A percentile compares a stretch with the other conserved stretches of the same genome.
These are phyloP conservation scores for Caenorhabditis afra DNA, from an alignment of 2,888 invertebrate species.

Conservation along the genomic window DNA sequence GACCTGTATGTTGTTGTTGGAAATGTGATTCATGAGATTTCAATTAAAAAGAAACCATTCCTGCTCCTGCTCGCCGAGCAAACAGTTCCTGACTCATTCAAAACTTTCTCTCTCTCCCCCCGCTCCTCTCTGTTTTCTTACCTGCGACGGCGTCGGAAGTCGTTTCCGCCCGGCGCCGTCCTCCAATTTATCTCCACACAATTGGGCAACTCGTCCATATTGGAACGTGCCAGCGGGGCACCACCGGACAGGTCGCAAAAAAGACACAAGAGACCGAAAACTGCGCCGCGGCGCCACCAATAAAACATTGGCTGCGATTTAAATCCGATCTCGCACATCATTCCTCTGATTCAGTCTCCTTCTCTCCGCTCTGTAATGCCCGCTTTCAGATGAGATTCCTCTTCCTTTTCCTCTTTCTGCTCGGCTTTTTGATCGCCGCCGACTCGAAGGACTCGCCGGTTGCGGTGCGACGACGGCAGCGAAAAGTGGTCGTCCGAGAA, in stretches of 20 bases:
- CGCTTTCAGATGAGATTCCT: conserved; percentile 47
- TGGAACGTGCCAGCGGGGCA: conserved; percentile 24
- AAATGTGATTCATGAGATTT: conserved; percentile 37
- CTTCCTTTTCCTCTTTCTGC: conserved; percentile 35
- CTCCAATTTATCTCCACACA: conserved; percentile 56
- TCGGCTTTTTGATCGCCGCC: neutral
- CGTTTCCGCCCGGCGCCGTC: conserved; percentile 18
- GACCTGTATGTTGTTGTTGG: conserved; percentile 21
- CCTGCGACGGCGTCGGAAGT: conserved; percentile 24
- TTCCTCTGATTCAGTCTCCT: conserved; percentile 16
- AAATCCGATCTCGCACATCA: conserved; percentile 23
- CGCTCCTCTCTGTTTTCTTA: too few relatives aligned
- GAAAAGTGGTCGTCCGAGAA: conserved; percentile 32
- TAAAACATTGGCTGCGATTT: conserved; percentile 36
- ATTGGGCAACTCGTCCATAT: conserved; percentile 47
- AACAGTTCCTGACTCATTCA: conserved; percentile 17
- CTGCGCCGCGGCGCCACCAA: conserved; percentile 26
- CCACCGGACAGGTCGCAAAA: conserved; percentile 25
- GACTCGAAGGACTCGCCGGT: conserved; percentile 10
- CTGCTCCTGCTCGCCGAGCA: conserved; percentile 1
- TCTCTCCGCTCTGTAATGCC: conserved; percentile 7
- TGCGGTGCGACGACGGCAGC: conserved; percentile 2
- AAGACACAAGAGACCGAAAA: conserved; percentile 22
- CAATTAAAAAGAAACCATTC: conserved; percentile 29
- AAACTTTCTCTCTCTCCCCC: neutral